A percentile compares a stretch with the other conserved stretches of the same genome.
Conservation (phyloP, 2,888 invertebrate species). For the Xylocampa areola region DNA sequence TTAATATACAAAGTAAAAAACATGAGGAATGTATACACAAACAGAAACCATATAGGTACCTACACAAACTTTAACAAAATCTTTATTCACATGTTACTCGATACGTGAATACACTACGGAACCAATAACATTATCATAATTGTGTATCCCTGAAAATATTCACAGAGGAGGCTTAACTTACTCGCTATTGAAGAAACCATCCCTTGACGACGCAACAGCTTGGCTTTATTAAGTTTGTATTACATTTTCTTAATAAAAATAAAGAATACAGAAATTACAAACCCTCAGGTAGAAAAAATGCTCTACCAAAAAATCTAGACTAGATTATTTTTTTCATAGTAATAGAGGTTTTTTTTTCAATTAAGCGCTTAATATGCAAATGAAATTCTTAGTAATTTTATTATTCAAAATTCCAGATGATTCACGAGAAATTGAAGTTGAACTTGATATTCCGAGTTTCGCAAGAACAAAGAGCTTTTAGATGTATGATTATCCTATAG, state of each 20-base stretch:
- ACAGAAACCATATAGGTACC: conserved; percentile 3
- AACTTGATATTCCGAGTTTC: background rate
- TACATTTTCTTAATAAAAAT: conserved; percentile 28
- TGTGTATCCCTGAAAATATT: conserved; percentile 40
- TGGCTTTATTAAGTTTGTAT: conserved; percentile 39
- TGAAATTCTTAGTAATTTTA: background rate
- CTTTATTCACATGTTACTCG: conserved; percentile 8
- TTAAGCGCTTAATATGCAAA: background rate
- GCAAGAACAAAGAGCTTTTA: background rate
- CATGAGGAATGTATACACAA: conserved; percentile 3
- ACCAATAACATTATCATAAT: conserved; percentile 57
- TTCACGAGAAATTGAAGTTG: background rate
- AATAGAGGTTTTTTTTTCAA: background rate
- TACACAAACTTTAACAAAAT: conserved; percentile 18
- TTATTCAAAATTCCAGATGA: background rate
- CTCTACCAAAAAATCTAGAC: background rate
- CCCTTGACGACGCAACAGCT: conserved; percentile 42
- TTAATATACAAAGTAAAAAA: no score
- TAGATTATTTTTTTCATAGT: background rate
- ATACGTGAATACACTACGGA: conserved; percentile 18
- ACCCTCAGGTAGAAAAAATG: background rate
- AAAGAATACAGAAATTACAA: conserved; percentile 14
- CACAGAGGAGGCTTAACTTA: conserved; percentile 21
- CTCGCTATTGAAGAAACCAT: conserved; percentile 30
- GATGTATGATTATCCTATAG: no score